Evolutionary conservation across 1,140 invertebrate genomes (phyloP), one percentile per base, ranked within the genome.

Genomic region (Micrasema longulum): DNA sequence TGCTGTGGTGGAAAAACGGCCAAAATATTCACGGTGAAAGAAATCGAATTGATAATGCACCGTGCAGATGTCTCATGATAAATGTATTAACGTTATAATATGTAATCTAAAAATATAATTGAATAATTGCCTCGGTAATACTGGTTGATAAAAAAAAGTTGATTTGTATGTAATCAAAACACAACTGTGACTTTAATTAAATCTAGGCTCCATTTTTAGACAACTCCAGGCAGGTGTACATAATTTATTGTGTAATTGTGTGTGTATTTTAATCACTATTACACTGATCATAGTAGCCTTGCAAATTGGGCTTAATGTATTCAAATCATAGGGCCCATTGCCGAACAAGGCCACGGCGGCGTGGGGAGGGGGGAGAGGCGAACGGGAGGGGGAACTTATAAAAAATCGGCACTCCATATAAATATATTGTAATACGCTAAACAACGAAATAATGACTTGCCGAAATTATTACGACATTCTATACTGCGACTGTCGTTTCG

Each of bases 241-340:
- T 48, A 22, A 31, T 31, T 31, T 31, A 31, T 31, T 31, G 26
- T 31, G 26, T 31, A 7, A 4, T 31, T 31, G 26, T 31, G 26
- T 31, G 26, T 31, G 26, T 52, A 52, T 52, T 52, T 52, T 52
- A 22, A 52, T 52, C 48, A 52, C 48, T 22, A 23, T 52, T 52
- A 52, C 18, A 22, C 18, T 52, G 20, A 7, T 52, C 18, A 20
- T 52, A 52, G 36, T 38, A 38, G 55, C 55, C 55, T 60, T 60
- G 55, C 16, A 14, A 41, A 60, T 57, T 60, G 55, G 55, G 36
- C 55, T 60, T 60, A 43, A 43, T 35, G 36, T 60, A 60, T 60
- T 60, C 55, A 60, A 60, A 60, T 20, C 55, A 20, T 41, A 60
- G 55, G 55, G 55, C 55, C 55, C 26, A 31, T 31, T 31, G 26